Percentiles rank a stretch among this genome's conserved stretches.
Evolutionary conservation across 2,888 invertebrate genomes (phyloP).

Genomic region (Neoaliturus tenellus): DNA sequence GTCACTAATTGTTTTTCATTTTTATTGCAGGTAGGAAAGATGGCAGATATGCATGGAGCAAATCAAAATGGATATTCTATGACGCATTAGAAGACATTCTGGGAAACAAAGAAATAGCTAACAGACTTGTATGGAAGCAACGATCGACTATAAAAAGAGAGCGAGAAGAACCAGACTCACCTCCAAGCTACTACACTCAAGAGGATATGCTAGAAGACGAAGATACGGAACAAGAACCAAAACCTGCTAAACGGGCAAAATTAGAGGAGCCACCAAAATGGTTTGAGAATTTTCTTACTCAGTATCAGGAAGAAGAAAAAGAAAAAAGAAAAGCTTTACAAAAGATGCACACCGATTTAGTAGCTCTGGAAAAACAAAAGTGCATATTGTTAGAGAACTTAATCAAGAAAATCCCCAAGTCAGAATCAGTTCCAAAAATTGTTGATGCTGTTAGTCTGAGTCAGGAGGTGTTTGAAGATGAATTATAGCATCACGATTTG

Average conservation of each 20-base stretch:
- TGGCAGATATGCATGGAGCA: too few species aligned
- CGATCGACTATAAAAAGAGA: background rate
- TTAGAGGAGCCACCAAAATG: background rate
- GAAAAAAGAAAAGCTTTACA: slow-evolving; percentile 10
- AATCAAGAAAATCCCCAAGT: background rate
- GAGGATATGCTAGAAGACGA: background rate
- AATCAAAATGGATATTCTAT: background rate
- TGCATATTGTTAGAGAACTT: slow-evolving; percentile 21
- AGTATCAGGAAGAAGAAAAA: slow-evolving; percentile 11
- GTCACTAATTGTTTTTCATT: too few species aligned
- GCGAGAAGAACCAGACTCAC: background rate
- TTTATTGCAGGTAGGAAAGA: too few species aligned
- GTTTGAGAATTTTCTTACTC: background rate
- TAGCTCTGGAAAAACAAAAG: slow-evolving; percentile 11
- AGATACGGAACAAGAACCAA: background rate
- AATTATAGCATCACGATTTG: background rate
- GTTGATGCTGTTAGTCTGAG: slow-evolving; percentile 14
- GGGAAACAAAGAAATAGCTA: background rate
- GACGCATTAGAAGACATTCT: slow-evolving; percentile 15
- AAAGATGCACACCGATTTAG: slow-evolving; percentile 4
- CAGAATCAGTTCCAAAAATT: background rate
- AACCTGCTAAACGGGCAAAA: background rate
- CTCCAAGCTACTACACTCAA: background rate
- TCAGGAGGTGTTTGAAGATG: slow-evolving; percentile 25
- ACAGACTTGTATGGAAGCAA: slow-evolving; percentile 3